Base-by-base conservation (phyloP, 2,888 invertebrate species). In the Subacronicta megacephala region DNA sequence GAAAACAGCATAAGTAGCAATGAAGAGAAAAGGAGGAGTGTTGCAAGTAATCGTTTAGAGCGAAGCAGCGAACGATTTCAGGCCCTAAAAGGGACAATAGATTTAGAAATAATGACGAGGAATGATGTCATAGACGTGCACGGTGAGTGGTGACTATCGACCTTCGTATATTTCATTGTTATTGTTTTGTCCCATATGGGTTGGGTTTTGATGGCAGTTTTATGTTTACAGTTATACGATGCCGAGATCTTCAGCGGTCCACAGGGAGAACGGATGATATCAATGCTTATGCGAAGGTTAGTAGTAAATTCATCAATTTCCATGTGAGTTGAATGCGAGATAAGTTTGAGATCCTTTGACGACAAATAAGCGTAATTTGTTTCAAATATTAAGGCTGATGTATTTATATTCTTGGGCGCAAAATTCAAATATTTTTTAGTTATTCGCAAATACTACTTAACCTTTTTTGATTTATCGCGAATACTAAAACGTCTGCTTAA, bases 271-370 rank as follows among this genome's bases (percentile, higher is more conserved):
- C 95, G 42, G 93, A 93, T 72, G 92, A 94, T 44, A 95, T 97
- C 66, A 97, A 97, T 87, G 97, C 97, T 62, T 97, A 97, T 87
- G 97, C 97, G 18, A 97, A 97, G 95, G 97, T 96, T 41, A 50
- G 75, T 74, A 40, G 17, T 55, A 44, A 47, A 45, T 13, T 18
- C 12, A 56, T 54, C 49, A 52, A 41, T 40, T 31, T 46, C 49
- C 13, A 5, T 43, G 10, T 18, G 26, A 37, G 16, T 16, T 43
- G 38, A 16, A 26, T 45, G n/a, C 7, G 10, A 29, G 35, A 31
- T n/a, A 15, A 15, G 12, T 37, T 38, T 43, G 10, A 5, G 5
- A 31, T n/a, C 5, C 31, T 31, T 26, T 31, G n/a, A n/a, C 4
- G 7, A 31, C n/a, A 3, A n/a, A n/a, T 31, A 31, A 31, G n/a